Percentiles rank a stretch among this genome's conserved stretches.
Conservation (phyloP, 2,888 invertebrate species). For the Cryptocheilus praepositus region DNA sequence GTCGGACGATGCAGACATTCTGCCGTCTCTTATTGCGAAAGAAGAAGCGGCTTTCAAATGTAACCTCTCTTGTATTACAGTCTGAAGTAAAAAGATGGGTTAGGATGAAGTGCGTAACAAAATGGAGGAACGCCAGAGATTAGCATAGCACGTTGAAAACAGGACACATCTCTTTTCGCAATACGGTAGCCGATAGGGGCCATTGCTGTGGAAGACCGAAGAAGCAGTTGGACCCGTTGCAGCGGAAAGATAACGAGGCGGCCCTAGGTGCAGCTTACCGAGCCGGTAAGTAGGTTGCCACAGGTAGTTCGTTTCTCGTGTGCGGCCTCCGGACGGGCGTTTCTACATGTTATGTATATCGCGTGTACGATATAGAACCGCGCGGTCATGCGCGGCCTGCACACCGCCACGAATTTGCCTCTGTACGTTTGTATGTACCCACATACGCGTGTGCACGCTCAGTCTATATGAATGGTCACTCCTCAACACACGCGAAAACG, state of each 20-base stretch:
- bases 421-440: background rate
- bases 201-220: background rate
- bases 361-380: background rate
- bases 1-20: no score
- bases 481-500: background rate
- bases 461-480: background rate
- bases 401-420: no score
- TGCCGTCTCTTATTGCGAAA: no score
- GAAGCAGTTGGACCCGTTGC: background rate
- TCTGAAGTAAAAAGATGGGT: no score
- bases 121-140: conserved; percentile 3
- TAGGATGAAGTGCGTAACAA: conserved; percentile 13
- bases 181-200: background rate
- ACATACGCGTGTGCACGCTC: background rate
- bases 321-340: background rate
- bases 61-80: no score
- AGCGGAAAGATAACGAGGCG: conserved; percentile 37
- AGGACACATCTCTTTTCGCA: background rate
- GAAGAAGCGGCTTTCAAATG: no score
- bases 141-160: conserved; percentile 1
- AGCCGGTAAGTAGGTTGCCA: conserved; percentile 56
- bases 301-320: conserved; percentile 39
- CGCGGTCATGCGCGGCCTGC: no score
- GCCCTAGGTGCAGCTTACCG: conserved; percentile 46
- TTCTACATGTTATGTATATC: no score